Percentiles rank a stretch among this genome's conserved stretches.
Conservation (phyloP, 2,888 invertebrate species). For the Spodoptera littoralis region DNA sequence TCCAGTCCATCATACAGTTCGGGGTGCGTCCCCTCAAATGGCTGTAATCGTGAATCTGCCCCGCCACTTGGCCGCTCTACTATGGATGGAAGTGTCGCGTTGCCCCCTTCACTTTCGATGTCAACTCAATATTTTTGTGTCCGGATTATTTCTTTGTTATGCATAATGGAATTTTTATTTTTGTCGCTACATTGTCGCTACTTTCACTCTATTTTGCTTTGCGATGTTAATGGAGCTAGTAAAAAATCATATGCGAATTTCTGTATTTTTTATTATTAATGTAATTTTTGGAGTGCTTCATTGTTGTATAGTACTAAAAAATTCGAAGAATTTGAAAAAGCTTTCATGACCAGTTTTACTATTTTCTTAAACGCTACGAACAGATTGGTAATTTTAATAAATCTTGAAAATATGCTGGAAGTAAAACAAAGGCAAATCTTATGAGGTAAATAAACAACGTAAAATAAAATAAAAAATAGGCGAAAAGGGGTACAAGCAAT, state of each 20-base stretch:
- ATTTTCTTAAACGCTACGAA: no score
- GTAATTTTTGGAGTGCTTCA: no score
- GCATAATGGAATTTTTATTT: slow-evolving; percentile 55
- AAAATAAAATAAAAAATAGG: slow-evolving; percentile 65
- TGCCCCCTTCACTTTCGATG: slow-evolving; percentile 70
- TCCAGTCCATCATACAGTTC: slow-evolving; percentile 83
- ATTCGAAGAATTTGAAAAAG: no score
- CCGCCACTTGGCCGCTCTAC: slow-evolving; percentile 75
- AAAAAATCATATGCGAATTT: not conserved
- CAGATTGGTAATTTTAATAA: no score
- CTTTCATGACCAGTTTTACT: no score
- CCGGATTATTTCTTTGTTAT: slow-evolving; percentile 59
- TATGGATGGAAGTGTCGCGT: slow-evolving; percentile 59
- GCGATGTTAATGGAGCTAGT: slow-evolving; percentile 16
- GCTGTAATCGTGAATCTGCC: slow-evolving; percentile 79
- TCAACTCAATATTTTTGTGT: slow-evolving; percentile 60
- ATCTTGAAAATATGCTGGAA: no score
- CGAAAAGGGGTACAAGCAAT: slow-evolving; percentile 75
- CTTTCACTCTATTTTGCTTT: slow-evolving; percentile 6
- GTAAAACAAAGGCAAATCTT: slow-evolving; percentile 12
- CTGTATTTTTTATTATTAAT: not conserved
- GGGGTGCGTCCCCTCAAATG: slow-evolving; percentile 80
- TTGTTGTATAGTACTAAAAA: no score
- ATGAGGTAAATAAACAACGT: slow-evolving; percentile 37
- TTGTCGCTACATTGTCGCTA: slow-evolving; percentile 37